Base-by-base conservation (phyloP, 2,888 invertebrate species). In the Melieria crassipennis region DNA sequence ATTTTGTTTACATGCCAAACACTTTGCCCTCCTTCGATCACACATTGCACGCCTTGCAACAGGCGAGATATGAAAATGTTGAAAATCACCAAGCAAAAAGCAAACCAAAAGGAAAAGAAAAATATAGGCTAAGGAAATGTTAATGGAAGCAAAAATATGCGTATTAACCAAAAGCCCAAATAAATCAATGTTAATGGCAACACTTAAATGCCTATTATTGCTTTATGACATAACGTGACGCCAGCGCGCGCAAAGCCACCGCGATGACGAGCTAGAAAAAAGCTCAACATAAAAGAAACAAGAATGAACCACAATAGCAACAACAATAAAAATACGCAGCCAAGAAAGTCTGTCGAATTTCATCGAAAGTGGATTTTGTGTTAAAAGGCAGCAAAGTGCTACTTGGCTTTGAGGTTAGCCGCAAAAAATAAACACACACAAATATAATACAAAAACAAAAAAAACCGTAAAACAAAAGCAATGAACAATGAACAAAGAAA, bases 111-210 rank as follows among this genome's bases (percentile, higher is more conserved):
- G 47, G 7, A 56, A 30, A 30, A 16, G 46, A 10, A 56, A 47
- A 56, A 65, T 56, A 56, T 2, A 30, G 30, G 2, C 30, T 30
- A 30, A 30, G 3, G 30, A 30, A 30, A 30, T 1, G 30, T 30
- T 30, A 3, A 30, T 30, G 30, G 30, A 30, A 30, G 30, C 30
- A 30, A 30, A 30, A 30, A 30, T 30, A 30, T 66, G 48, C 48
- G 47, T 58, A 50, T 58, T 10, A 30, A n/a, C 6, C 56, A 48
- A 42, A 47, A 43, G 43, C 10, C n/a, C 48, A 65, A 50, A 57
- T 69, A 66, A 73, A 73, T 73, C 70, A 73, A 73, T 70, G 66
- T 70, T 70, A 73, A 73, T 70, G 63, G 66, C 72, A 57, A 73
- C 69, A 66, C 66, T 73, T 73, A 73, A 70, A 63, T 66, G 69